Percentiles rank a stretch among this genome's conserved stretches.
Conservation (phyloP, 2,888 invertebrate species). For the Trachelus iudaicus region DNA sequence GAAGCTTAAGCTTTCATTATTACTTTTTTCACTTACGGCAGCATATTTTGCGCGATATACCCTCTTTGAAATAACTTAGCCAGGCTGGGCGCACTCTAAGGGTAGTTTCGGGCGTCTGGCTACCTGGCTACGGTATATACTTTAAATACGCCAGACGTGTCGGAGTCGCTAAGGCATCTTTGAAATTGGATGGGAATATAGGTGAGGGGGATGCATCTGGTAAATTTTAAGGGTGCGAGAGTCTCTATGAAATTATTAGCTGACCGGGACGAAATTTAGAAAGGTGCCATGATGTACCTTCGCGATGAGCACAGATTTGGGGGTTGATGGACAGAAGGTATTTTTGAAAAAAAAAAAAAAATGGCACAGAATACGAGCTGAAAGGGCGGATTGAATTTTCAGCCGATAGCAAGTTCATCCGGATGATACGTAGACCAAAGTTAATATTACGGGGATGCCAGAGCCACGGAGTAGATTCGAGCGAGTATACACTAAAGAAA, state of each 20-base stretch:
- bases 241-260: neutral
- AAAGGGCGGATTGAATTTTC: neutral
- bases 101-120: neutral
- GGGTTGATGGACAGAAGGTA: neutral
- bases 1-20: conserved; percentile 24
- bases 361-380: neutral
- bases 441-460: neutral
- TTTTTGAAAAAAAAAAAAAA: neutral
- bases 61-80: neutral
- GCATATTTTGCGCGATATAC: conserved; percentile 6
- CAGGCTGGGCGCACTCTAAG: neutral
- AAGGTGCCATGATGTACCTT: neutral
- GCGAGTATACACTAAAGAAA: neutral
- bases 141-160: neutral
- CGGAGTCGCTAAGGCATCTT: neutral
- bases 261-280: too few relatives aligned
- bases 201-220: neutral
- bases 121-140: neutral
- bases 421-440: neutral
- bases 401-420: neutral
- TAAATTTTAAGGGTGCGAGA: neutral
- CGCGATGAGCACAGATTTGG: neutral
- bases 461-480: neutral
- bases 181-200: neutral
- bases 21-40: conserved; percentile 26